A percentile compares a stretch with the other conserved stretches of the same genome.
phyloP scores from a whole-genome alignment of 2,113 vertebrate genomes.

The Hiodon tergisus region DNA sequence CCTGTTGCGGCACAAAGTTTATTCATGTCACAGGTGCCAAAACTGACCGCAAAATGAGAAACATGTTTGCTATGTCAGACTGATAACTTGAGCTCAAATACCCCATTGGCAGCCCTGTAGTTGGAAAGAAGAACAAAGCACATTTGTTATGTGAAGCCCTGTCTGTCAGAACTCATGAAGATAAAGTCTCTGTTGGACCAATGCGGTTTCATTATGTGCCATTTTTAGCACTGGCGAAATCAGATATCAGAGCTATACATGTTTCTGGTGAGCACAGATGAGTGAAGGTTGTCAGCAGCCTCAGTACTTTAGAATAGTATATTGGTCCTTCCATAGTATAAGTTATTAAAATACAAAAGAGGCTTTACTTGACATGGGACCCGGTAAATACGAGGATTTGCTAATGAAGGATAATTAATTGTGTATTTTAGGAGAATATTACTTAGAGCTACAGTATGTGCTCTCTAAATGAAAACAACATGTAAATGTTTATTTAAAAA shows the following conservation, averaged over 20 bases:
- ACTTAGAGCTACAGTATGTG: too few relatives aligned
- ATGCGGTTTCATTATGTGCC: background rate
- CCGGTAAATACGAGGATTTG: too few relatives aligned
- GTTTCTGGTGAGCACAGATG: background rate
- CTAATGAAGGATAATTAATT: too few relatives aligned
- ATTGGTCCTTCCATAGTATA: too few relatives aligned
- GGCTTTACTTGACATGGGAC: too few relatives aligned
- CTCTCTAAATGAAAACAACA: background rate
- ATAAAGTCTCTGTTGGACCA: background rate
- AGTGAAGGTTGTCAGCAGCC: background rate
- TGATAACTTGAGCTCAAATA: background rate
- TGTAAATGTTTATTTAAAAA: background rate
- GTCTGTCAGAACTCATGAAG: background rate
- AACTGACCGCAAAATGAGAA: background rate
- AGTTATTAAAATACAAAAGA: too few relatives aligned
- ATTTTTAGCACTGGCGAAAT: background rate
- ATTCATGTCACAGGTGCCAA: background rate
- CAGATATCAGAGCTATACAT: background rate
- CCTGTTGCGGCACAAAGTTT: too few relatives aligned
- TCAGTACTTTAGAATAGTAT: too few relatives aligned
- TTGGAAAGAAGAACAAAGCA: background rate
- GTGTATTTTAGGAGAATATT: too few relatives aligned
- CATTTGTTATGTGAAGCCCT: background rate
- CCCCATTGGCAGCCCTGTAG: too few relatives aligned
- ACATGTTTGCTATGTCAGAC: background rate